Conservation (phyloP, 2,797 vertebrate species). For the Podarcis siculus region DNA sequence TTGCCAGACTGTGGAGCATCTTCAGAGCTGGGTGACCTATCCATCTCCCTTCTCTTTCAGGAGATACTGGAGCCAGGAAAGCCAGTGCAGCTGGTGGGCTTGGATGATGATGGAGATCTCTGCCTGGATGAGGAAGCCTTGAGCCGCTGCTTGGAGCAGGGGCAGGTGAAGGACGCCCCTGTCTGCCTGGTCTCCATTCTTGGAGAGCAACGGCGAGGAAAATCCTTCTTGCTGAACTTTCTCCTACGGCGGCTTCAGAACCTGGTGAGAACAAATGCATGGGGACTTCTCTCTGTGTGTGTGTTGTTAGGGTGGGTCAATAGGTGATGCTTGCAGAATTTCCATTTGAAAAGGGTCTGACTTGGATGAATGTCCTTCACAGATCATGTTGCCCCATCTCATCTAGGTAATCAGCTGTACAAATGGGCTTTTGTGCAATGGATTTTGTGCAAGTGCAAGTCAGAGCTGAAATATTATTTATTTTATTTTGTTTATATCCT, state of each 20-base stretch:
- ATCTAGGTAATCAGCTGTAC: background rate
- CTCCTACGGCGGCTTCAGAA: constrained; percentile 9
- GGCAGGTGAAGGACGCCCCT: background rate
- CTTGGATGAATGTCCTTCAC: background rate
- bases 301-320: too few species aligned
- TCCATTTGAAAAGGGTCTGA: background rate
- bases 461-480: background rate
- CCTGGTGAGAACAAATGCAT: background rate
- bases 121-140: background rate
- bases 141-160: background rate
- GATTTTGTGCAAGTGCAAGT: background rate
- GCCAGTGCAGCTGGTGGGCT: constrained; percentile 9
- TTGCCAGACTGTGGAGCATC: background rate
- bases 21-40: too few species aligned
- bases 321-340: background rate
- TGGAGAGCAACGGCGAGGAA: constrained; percentile 30
- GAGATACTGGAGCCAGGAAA: background rate
- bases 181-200: constrained; percentile 26
- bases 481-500: too few species aligned
- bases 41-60: background rate
- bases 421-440: background rate
- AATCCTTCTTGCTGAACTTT: constrained; percentile 44
- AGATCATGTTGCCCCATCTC: background rate
- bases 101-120: constrained; percentile 17
- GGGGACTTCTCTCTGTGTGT: background rate